Conservation (phyloP, 2,113 vertebrate genomes). For the Ornithorhynchus anatinus region DNA sequence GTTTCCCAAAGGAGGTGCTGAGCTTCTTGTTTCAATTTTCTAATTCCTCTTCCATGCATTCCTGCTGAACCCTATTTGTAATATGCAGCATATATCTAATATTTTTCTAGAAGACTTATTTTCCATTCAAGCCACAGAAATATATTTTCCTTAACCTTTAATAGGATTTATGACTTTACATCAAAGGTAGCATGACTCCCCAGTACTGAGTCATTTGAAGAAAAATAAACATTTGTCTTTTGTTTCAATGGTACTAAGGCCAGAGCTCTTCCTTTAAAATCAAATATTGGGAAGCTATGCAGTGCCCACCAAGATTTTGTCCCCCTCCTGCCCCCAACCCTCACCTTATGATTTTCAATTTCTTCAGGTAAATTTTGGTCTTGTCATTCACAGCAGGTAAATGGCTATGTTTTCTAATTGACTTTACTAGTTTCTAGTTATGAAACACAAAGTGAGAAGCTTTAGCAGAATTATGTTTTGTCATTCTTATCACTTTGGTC, state of each 20-base stretch:
- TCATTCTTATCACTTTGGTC: not conserved
- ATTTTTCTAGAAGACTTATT: no score
- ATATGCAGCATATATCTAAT: no score
- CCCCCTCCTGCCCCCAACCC: not conserved
- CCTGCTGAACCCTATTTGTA: no score
- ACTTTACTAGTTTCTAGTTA: constrained; percentile 7
- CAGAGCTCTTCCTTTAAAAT: not conserved
- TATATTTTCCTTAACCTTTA: not conserved
- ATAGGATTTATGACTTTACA: not conserved
- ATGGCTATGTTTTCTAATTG: not conserved
- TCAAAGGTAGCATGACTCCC: not conserved
- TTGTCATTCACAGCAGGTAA: not conserved
- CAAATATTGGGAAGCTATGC: not conserved
- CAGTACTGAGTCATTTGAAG: not conserved
- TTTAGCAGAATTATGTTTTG: not conserved
- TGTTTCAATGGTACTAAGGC: not conserved
- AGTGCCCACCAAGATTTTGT: not conserved
- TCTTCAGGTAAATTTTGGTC: not conserved
- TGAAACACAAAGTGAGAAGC: not conserved
- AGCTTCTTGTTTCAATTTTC: no score
- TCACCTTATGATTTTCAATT: constrained; percentile 6
- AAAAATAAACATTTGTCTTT: not conserved
- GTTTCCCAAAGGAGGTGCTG: no score
- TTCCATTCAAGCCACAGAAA: no score
- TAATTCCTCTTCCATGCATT: no score